phyloP scores from a whole-genome alignment of 2,113 vertebrate genomes.

The Eira barbara region DNA sequence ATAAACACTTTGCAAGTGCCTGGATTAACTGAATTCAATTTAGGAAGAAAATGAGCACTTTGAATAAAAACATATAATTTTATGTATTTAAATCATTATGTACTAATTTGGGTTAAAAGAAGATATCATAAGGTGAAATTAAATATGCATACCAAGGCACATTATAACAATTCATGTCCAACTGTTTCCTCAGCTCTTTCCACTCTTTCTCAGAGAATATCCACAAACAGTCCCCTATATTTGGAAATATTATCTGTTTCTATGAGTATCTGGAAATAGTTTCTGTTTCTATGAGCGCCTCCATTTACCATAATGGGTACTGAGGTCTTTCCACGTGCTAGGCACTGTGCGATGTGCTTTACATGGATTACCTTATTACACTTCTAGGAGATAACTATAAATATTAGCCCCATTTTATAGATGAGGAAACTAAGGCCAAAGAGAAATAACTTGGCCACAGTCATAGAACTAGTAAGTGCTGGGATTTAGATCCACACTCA shows the following conservation, averaged over 20 bases:
- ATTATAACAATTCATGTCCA: background rate
- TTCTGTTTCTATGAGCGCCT: background rate
- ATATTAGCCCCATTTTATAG: background rate
- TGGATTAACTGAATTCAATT: background rate
- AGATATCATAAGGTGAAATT: background rate
- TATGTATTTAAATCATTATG: background rate
- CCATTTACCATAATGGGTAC: too few relatives aligned
- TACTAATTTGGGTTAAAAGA: background rate
- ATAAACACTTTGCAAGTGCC: background rate
- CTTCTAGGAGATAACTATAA: background rate
- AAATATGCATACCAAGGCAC: background rate
- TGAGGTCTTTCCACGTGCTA: background rate
- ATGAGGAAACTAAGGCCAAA: background rate
- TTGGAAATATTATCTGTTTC: background rate
- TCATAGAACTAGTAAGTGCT: background rate
- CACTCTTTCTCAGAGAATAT: background rate
- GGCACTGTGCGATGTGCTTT: background rate
- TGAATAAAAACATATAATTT: background rate
- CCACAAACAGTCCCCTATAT: background rate
- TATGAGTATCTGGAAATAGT: background rate
- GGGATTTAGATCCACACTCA: background rate
- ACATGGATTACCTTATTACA: background rate
- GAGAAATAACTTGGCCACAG: background rate
- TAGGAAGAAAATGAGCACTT: background rate
- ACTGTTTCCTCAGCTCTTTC: fast-evolving